Percentiles rank a stretch among this genome's conserved stretches.
phyloP scores from a whole-genome alignment of 1,140 invertebrate genomes.

The Pseudoatta argentina region DNA sequence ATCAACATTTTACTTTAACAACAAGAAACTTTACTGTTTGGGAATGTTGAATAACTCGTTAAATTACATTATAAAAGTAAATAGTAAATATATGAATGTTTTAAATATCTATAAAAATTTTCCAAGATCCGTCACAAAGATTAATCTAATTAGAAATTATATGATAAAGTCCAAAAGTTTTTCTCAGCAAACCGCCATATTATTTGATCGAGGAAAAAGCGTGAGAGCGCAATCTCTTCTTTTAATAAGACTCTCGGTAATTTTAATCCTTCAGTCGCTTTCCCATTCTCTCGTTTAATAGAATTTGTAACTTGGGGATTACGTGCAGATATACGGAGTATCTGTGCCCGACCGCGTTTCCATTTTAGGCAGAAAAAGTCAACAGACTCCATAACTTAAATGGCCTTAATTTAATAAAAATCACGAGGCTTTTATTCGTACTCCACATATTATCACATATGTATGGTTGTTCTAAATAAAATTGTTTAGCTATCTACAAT shows the following conservation, averaged over 20 bases:
- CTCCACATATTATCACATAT: neutral
- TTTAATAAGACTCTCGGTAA: conserved; percentile 57
- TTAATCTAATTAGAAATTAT: neutral
- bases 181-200: neutral
- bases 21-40: neutral
- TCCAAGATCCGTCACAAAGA: neutral
- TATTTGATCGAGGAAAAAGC: conserved; percentile 27
- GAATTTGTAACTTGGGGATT: conserved; percentile 60
- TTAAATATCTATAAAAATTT: neutral
- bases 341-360: conserved; percentile 12
- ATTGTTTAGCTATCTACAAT: neutral
- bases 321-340: conserved; percentile 44
- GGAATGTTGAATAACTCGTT: neutral
- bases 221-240: conserved; percentile 32
- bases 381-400: conserved; percentile 14
- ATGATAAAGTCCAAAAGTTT: conserved; percentile 8
- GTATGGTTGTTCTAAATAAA: conserved; percentile 3
- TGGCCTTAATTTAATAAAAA: conserved; percentile 43
- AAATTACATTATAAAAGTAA: neutral
- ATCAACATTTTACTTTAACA: neutral
- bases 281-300: conserved; percentile 39
- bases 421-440: neutral
- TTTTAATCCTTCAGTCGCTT: conserved; percentile 55
- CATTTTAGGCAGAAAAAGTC: conserved; percentile 25
- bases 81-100: neutral